Evolutionary conservation across 2,797 vertebrate species (phyloP).

Genomic region (Champsocephalus gunnari): DNA sequence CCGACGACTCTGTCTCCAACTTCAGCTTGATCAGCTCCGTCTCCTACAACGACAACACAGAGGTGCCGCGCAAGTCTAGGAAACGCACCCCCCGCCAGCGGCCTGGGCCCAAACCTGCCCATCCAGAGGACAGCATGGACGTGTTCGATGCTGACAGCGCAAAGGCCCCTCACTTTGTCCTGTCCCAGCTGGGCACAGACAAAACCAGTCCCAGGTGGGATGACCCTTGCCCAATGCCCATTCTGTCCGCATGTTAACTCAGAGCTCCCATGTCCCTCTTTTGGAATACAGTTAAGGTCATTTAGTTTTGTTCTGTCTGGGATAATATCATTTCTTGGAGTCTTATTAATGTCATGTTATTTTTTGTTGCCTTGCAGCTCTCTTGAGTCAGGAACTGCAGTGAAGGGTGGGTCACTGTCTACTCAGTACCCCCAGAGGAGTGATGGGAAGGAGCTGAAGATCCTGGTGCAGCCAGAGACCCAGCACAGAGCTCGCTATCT

Average conservation of each 20-base stretch:
- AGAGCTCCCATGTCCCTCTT: background rate
- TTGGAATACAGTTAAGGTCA: constrained; percentile 20
- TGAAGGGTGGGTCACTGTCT: constrained; percentile 92
- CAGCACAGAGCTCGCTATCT: constrained; percentile 98
- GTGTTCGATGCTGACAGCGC: constrained; percentile 99
- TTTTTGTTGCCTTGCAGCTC: constrained; percentile 70
- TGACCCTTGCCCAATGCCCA: constrained; percentile 4
- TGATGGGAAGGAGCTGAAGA: constrained; percentile 98
- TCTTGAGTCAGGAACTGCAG: constrained; percentile 75
- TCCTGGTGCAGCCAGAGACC: constrained; percentile 96
- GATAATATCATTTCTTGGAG: constrained; percentile 24
- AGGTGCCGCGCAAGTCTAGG: constrained; percentile 98
- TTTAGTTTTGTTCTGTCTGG: constrained; percentile 19
- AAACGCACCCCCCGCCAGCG: constrained; percentile 98
- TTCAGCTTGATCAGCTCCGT: constrained; percentile 97
- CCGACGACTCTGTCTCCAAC: constrained; percentile 98
- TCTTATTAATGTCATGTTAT: constrained; percentile 18
- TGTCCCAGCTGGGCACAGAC: constrained; percentile 97
- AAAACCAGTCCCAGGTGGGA: constrained; percentile 90
- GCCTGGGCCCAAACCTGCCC: constrained; percentile 92
- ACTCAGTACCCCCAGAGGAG: constrained; percentile 94
- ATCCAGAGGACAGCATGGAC: constrained; percentile 97
- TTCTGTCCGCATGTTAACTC: constrained; percentile 25
- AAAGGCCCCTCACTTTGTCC: constrained; percentile 99
- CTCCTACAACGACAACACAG: constrained; percentile 99